Evolutionary conservation across 2,113 vertebrate species (phyloP), one percentile per base, ranked within the genome.

Genomic region (Conger conger): DNA sequence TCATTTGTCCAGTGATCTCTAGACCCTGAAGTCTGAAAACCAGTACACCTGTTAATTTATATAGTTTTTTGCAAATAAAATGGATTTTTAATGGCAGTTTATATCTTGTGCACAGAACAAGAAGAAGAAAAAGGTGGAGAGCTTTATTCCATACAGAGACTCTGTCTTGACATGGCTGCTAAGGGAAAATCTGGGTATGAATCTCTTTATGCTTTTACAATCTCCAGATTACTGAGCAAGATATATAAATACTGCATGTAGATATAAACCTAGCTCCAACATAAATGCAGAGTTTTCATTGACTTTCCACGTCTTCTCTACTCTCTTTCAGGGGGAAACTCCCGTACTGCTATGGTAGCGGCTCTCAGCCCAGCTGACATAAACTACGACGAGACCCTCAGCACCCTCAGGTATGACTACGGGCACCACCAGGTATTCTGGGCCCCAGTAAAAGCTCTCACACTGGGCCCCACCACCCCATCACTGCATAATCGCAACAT

Each of bases 351-450:
- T 2, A 99, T 99, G 98, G 97, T 99, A 0, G 98, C 98, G 1
- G 98, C 98, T 81, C 96, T 99, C 87, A 99, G 98, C 87, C 98
- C 98, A 36, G 98, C 98, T 0, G 98, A 99, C 87, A 99, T 99
- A 88, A 99, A 99, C 94, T 99, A 99, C 0, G 98, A 99, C 0
- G 98, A 99, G 93, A 99, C 98, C 0, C 97, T 99, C 86, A 99
- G 98, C 87, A 99, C 98, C 0, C 95, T 99, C 86, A 95, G 98
- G 98, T 99, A 93, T 90, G 93, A n/a, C 76, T 13, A 50, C 9
- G 45, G 45, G 7, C 45, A 11, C 45, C 45, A 1, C 45, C 45
- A 6, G 45, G 45, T 8, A 11, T 1, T 50, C 15, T 50, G 6
- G 6, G 11, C 45, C 45, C 11, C 45, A 50, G 11, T 8, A 50